phyloP scores from a whole-genome alignment of 1,140 invertebrate species.

The Drosophila ironensis region DNA sequence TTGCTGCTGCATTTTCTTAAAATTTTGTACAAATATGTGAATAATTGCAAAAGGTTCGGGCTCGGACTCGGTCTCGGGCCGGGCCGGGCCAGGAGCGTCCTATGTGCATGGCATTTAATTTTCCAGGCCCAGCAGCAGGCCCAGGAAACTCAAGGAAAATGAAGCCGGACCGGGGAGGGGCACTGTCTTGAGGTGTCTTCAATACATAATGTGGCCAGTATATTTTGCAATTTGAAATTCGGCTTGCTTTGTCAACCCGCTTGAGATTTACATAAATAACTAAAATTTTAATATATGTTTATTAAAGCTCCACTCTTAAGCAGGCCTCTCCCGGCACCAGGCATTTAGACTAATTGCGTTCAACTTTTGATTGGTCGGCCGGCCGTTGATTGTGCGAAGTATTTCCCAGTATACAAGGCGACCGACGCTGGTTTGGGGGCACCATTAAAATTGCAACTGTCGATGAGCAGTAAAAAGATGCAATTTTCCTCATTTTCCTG shows the following conservation, averaged over 20 bases:
- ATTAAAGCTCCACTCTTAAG: constrained; percentile 68
- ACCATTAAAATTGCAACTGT: constrained; percentile 67
- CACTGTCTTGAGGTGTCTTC: constrained; percentile 18
- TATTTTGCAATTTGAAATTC: constrained; percentile 55
- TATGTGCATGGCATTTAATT: no score
- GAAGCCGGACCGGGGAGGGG: not conserved
- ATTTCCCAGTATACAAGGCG: constrained; percentile 21
- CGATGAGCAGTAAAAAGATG: constrained; percentile 54
- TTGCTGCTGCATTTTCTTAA: constrained; percentile 78
- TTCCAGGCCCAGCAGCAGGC: not conserved
- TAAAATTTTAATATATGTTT: constrained; percentile 81
- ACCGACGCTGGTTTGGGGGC: not conserved
- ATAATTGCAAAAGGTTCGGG: constrained; percentile 61
- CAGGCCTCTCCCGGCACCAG: constrained; percentile 38
- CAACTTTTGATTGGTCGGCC: constrained; percentile 73
- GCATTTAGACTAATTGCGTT: constrained; percentile 62
- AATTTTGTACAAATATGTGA: constrained; percentile 76
- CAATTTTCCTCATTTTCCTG: constrained; percentile 24
- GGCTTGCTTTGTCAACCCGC: constrained; percentile 59
- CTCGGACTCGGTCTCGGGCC: not conserved
- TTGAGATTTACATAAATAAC: constrained; percentile 76
- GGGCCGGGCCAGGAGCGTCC: no score
- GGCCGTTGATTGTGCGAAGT: constrained; percentile 57
- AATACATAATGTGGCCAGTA: constrained; percentile 45
- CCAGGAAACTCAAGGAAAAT: constrained; percentile 2